Evolutionary conservation across 2,888 invertebrate species (phyloP).

Genomic region (Ellobium chinense): DNA sequence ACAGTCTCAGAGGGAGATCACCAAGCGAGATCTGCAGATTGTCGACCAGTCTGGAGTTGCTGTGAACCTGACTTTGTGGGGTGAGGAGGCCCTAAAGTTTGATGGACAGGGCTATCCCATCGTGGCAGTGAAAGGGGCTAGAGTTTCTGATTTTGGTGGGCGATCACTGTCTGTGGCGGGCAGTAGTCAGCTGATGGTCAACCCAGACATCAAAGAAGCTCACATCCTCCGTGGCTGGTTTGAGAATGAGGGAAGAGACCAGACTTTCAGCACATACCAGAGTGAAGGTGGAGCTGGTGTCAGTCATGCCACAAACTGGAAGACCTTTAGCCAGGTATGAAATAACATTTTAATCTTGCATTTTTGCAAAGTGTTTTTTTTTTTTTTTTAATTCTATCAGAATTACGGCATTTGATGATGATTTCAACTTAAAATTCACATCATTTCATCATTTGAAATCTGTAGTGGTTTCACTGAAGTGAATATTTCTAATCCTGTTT

Average conservation of each 20-base stretch:
- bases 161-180: conserved; percentile 77
- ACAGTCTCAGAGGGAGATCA: conserved; percentile 89
- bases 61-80: conserved; percentile 94
- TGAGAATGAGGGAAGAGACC: conserved; percentile 83
- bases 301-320: conserved; percentile 81
- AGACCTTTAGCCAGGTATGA: conserved; percentile 82
- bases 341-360: not conserved
- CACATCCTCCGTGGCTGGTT: conserved; percentile 94
- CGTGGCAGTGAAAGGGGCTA: conserved; percentile 90
- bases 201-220: conserved; percentile 94
- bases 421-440: too few relatives aligned
- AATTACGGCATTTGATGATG: too few relatives aligned
- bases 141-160: conserved; percentile 90
- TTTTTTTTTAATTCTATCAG: too few relatives aligned
- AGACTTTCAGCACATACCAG: conserved; percentile 70
- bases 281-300: conserved; percentile 59
- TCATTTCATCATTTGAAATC: too few relatives aligned
- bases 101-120: conserved; percentile 88
- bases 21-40: conserved; percentile 91
- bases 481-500: too few relatives aligned
- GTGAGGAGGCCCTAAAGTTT: conserved; percentile 90
- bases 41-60: conserved; percentile 91
- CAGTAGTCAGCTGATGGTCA: conserved; percentile 83
- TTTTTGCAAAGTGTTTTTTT: too few relatives aligned
- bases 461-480: too few relatives aligned